Evolutionary conservation across 2,113 vertebrate genomes (phyloP), one percentile per base, ranked within the genome.

Genomic region (Oncorhynchus kisutch): DNA sequence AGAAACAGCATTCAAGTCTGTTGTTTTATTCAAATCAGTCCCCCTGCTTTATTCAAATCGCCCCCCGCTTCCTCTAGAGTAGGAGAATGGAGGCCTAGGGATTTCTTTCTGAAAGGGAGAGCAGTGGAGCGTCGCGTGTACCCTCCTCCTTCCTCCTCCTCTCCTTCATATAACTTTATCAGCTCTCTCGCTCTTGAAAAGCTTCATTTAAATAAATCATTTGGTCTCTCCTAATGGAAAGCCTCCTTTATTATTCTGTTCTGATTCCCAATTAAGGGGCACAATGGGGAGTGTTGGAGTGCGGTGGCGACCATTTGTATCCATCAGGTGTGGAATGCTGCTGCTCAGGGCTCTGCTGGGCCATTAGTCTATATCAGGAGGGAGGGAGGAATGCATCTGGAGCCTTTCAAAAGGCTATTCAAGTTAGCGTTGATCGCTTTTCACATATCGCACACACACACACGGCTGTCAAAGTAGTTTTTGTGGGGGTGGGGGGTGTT

Each of bases 141-240:
- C 31, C 8, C 49, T 25, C 29, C 29, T 65, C 45, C 51, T 12
- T 65, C 29, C 51, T 12, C 11, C 67, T 49, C 59, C 51, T 24
- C 25, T 22, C 59, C n/a, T 45, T 45, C 39, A 45, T 45, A 66
- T 71, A 79, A 77, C 82, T 79, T 72, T 67, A 85, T 84, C 72
- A 73, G 69, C 66, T 71, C 67, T 49, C 66, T 54, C 51, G 16
- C 51, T 54, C 51, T 45, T 45, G 74, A 81, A 80, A 77, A 76
- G 75, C 78, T 78, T 70, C 31, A 86, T 84, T 84, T 81, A 67
- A 84, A 86, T 84, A 82, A 84, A 84, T 84, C 70, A 74, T 76
- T 81, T n/a, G 68, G 64, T 64, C 39, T 65, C 51, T 18, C 51
- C 54, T 79, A 81, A 83, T 78, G 78, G 72, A 67, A 70, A 77